Percentiles rank a stretch among this genome's conserved stretches.
Conservation (phyloP, 2,113 vertebrate species). For the human region DNA sequence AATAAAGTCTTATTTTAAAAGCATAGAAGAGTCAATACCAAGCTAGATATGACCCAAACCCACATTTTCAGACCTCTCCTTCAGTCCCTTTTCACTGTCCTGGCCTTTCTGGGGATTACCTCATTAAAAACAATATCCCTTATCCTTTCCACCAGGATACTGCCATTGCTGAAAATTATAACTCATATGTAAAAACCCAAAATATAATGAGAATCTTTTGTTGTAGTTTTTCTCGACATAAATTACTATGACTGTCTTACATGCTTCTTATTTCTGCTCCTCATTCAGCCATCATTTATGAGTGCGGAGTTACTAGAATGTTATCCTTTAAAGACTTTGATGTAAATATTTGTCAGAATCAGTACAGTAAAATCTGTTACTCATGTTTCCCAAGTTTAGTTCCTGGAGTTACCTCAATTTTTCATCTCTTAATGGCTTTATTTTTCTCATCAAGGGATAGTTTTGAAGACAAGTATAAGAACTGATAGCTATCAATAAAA, state of each 20-base stretch:
- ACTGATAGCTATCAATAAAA: slow-evolving; percentile 20
- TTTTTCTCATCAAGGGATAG: slow-evolving; percentile 21
- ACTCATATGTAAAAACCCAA: not conserved
- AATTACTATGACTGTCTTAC: not conserved
- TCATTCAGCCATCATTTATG: not conserved
- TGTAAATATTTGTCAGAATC: not conserved
- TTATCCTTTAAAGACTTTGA: not conserved
- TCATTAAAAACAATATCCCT: not conserved
- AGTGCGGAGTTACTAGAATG: not conserved
- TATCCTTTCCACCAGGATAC: not conserved
- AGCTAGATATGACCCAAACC: not conserved
- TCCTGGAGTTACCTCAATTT: slow-evolving; percentile 5
- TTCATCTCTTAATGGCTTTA: slow-evolving; percentile 12
- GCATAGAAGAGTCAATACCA: not conserved
- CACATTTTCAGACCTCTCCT: not conserved
- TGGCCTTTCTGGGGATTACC: too few relatives aligned
- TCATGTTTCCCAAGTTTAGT: not conserved
- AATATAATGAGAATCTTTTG: not conserved
- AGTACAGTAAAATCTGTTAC: not conserved
- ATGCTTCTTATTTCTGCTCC: not conserved
- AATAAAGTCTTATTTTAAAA: not conserved
- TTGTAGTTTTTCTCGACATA: not conserved
- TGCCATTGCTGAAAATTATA: not conserved
- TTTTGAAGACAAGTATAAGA: not conserved
- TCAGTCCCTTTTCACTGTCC: not conserved